Evolutionary conservation across 2,113 vertebrate genomes (phyloP), one percentile per base, ranked within the genome.

Genomic region (Microcebus murinus): DNA sequence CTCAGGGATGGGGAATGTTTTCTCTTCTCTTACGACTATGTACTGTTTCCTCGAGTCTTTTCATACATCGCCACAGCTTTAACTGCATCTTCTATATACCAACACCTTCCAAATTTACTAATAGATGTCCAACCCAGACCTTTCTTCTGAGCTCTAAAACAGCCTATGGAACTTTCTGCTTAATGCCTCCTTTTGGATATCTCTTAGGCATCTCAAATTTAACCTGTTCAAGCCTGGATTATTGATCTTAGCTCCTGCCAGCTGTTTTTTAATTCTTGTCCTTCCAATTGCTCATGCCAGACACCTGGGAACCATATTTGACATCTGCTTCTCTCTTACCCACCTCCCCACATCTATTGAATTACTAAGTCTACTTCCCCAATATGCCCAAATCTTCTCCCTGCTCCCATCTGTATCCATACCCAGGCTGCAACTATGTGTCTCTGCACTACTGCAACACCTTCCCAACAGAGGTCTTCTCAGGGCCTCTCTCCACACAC

Each of bases 201-300:
- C 77, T 71, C 45, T 67, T 50, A 65, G 61, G 59, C 55, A 90
- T 87, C 84, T 97, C 88, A 70, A 50, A 89, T 68, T 90, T 82
- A 94, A 85, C 52, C 52, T 50, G 48, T 76, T 94, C 67, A 86
- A 73, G 96, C 71, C 29, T 48, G 74, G 87, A 84, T 70, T 68
- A 36, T 6, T 48, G n/a, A 59, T 34, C 42, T 36, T 70, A 85
- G 23, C 27, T 52, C 45, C 18, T 14, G 21, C 65, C 39, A 13
- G 29, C 48, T 81, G 48, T 27, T 91, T 86, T 36, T 67, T 86
- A 85, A 73, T 67, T 74, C 39, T 36, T 90, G n/a, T 45, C 39
- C 52, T 42, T 87, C 52, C 23, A 70, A 34, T 14, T 45, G 48
- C 8, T 92, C n/a, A 61, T 8, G 1, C 23, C 12, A 7, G 13